These are phyloP conservation scores for Meriones unguiculatus DNA, from an alignment of 2,113 vertebrate species.

Conservation along the genomic window DNA sequence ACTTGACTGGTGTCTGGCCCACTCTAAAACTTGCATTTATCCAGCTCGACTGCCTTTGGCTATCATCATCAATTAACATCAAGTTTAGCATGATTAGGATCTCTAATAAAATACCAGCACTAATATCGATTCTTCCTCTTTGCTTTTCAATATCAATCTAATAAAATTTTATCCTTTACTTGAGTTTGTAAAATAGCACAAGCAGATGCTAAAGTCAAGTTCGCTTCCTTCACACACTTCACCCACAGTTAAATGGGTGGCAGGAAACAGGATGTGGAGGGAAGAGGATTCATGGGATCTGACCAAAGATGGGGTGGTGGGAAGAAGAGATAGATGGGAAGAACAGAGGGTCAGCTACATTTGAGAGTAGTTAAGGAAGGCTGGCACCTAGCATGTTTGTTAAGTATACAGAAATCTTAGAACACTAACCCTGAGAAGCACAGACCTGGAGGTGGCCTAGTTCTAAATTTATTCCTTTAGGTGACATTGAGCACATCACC, in stretches of 20 bases:
- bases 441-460: neutral
- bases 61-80: neutral
- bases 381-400: neutral
- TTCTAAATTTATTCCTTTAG: conserved; percentile 22
- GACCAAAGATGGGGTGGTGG: neutral
- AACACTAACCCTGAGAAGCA: neutral
- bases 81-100: neutral
- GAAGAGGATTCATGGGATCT: neutral
- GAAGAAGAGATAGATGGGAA: neutral
- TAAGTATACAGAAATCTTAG: neutral
- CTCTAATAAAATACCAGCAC: neutral
- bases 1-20: neutral
- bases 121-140: conserved; percentile 1
- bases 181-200: neutral
- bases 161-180: conserved; percentile 55
- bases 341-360: neutral
- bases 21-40: neutral
- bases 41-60: neutral
- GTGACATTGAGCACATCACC: conserved; percentile 21
- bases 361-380: neutral
- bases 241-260: neutral
- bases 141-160: neutral
- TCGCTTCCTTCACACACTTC: neutral
- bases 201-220: neutral
- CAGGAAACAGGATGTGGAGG: neutral